Percentiles rank a stretch among this genome's conserved stretches.
Evolutionary conservation across 2,797 vertebrate species (phyloP).

Genomic region (Bucorvus abyssinicus): DNA sequence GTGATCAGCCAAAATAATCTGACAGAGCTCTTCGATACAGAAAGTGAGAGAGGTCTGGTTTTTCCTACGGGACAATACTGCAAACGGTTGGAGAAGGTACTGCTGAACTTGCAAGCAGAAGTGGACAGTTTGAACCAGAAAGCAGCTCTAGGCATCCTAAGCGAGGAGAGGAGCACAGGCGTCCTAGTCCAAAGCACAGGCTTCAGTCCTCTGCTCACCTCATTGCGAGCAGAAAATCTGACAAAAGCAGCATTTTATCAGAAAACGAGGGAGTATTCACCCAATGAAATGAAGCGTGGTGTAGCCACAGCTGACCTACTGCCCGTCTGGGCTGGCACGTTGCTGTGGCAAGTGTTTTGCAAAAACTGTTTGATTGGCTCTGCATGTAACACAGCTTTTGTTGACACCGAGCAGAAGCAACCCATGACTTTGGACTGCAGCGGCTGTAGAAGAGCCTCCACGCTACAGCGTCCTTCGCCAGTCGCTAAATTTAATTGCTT

Average conservation of each 20-base stretch:
- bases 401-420: neutral
- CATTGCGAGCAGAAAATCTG: neutral
- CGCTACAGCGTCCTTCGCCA: neutral
- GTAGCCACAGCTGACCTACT: neutral
- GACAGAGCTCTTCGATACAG: neutral
- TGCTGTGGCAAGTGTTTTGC: neutral
- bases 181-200: neutral
- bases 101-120: neutral
- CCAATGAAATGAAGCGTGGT: neutral
- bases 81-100: neutral
- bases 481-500: neutral
- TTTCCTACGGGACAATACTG: neutral
- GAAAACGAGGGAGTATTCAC: neutral
- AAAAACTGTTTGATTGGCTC: neutral
- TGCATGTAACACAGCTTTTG: neutral
- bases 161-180: neutral
- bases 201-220: neutral
- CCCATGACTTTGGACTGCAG: neutral
- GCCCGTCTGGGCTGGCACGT: neutral
- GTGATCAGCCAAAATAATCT: neutral
- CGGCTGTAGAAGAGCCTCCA: neutral
- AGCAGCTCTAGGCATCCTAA: neutral
- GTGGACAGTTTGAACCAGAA: neutral
- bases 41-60: neutral
- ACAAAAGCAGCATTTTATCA: neutral